Base-by-base conservation (phyloP, 1,140 invertebrate species). In the Acromyrmex echinatior region DNA sequence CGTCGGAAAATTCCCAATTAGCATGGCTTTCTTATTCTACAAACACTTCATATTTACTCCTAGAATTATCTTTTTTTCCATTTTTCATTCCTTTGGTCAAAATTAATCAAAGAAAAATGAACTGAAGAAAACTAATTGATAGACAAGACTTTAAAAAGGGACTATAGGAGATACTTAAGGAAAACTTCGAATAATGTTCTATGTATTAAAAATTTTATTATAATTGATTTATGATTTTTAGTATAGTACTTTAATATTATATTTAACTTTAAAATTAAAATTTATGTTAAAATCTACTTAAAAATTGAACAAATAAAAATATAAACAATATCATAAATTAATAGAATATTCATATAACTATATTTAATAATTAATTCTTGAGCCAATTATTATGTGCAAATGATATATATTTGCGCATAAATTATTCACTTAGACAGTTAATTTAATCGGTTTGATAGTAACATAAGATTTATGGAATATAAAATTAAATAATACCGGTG, bases 61-160 rank as follows among this genome's bases (percentile, higher is more conserved):
- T 6, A 88, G 65, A 82, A 87, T 89, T 53, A 79, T 78, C 60
- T 58, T 60, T 2, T 10, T 84, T 45, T 45, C 39, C 39, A 45
- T 45, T 45, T 45, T 28, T 84, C 12, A 62, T 62, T 71, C 53
- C 62, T 73, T 49, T n/a, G 10, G 3, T 58, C 2, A 16, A 45
- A 45, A 87, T 88, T 70, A 58, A 53, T 76, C 12, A 68, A 62
- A 63, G n/a, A 45, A 14, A n/a, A 56, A 10, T 7, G 16, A 77
- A 25, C 28, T 10, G 25, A 58, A 45, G 9, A 10, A 45, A 45
- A 45, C 10, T 3, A 78, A 90, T 86, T 89, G 70, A 65, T 63
- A 63, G 51, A 3, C 10, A 25, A 65, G 18, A 53, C 45, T 25
- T 68, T 3, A n/a, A 45, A 10, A 45, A 45, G 39, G 9, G 58